Evolutionary conservation across 1,140 invertebrate genomes (phyloP).

Genomic region (Berghia stephanieae): DNA sequence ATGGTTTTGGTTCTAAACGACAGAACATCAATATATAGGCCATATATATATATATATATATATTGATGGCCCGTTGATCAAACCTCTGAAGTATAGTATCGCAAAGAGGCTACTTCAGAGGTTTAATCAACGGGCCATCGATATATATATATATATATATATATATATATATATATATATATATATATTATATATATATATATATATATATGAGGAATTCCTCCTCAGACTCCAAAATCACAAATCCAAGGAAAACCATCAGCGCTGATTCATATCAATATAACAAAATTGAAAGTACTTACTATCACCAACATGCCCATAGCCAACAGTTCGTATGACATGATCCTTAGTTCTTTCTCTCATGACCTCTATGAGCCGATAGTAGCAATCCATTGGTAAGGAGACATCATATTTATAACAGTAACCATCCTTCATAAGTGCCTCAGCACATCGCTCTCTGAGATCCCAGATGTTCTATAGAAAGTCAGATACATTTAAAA

Average conservation of each 20-base stretch:
- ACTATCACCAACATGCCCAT: conserved; percentile 87
- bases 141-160: too few species aligned
- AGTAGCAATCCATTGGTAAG: conserved; percentile 84
- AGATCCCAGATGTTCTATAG: conserved; percentile 82
- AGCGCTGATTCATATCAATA: not conserved
- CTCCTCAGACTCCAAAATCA: not conserved
- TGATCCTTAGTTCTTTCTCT: conserved; percentile 68
- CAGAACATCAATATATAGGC: too few species aligned
- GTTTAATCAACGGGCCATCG: too few species aligned
- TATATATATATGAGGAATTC: not conserved
- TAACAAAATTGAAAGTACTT: conserved; percentile 45
- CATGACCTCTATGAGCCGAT: conserved; percentile 81
- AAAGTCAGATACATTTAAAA: too few species aligned
- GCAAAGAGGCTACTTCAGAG: too few species aligned
- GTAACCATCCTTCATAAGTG: conserved; percentile 84
- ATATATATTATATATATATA: not conserved
- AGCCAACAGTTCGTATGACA: conserved; percentile 79
- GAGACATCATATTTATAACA: conserved; percentile 97
- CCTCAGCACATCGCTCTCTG: conserved; percentile 85
- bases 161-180: too few species aligned
- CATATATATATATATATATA: too few species aligned
- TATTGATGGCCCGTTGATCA: too few species aligned
- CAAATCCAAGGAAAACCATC: not conserved
- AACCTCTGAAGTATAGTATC: too few species aligned
- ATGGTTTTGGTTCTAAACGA: too few species aligned